Evolutionary conservation across 2,797 vertebrate species (phyloP).

Genomic region (Phalloptychus januarius): DNA sequence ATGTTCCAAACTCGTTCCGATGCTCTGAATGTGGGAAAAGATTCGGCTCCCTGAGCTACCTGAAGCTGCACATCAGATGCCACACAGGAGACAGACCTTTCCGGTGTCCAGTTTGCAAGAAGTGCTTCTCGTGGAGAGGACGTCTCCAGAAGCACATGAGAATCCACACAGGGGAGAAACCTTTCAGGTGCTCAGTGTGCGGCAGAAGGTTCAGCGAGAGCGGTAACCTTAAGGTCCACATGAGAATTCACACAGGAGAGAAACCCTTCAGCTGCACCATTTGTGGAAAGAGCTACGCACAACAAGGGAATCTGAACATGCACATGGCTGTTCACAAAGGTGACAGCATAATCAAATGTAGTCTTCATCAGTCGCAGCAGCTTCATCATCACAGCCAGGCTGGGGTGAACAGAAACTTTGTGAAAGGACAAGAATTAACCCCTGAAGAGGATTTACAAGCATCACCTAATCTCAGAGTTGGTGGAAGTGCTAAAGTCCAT

Average conservation of each 20-base stretch:
- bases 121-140: constrained; percentile 23
- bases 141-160: constrained; percentile 26
- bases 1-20: background rate
- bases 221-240: constrained; percentile 27
- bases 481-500: background rate
- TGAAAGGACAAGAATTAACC: background rate
- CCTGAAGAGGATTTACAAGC: background rate
- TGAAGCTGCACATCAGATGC: constrained; percentile 3
- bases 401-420: background rate
- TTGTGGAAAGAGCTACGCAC: constrained; percentile 21
- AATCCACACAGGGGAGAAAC: constrained; percentile 24
- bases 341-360: constrained; percentile 3
- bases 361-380: constrained; percentile 3
- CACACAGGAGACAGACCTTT: constrained; percentile 20
- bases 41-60: constrained; percentile 1
- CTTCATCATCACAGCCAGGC: constrained; percentile 1
- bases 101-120: constrained; percentile 15
- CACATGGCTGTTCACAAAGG: constrained; percentile 22
- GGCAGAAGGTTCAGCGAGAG: constrained; percentile 18
- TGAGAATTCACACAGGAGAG: constrained; percentile 20
- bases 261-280: constrained; percentile 13
- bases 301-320: constrained; percentile 22
- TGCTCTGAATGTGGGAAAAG: constrained; percentile 5
- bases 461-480: background rate
- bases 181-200: constrained; percentile 15